These are phyloP conservation scores for Bovichtus variegatus DNA, from an alignment of 2,797 vertebrate species.

Conservation along the genomic window DNA sequence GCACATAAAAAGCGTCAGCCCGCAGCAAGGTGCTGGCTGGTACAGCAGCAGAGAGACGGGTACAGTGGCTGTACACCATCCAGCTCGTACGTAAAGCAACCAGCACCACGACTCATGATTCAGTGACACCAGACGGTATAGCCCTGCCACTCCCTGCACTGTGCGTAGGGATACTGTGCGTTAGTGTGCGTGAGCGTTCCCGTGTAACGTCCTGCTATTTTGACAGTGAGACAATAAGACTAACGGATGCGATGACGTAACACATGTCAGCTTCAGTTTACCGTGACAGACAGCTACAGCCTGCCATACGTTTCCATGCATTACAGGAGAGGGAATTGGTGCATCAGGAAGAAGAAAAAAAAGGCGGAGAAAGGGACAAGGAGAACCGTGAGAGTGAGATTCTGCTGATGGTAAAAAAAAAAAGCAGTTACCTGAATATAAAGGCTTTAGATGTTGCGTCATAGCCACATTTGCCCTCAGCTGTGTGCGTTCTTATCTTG, in stretches of 20 bases:
- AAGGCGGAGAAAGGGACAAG: background rate
- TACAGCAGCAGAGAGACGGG: conserved; percentile 21
- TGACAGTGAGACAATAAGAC: conserved; percentile 29
- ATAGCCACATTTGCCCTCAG: background rate
- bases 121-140: conserved; percentile 39
- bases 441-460: conserved; percentile 9
- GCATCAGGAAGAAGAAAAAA: background rate
- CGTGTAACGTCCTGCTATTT: conserved; percentile 15
- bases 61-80: conserved; percentile 37
- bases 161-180: conserved; percentile 18
- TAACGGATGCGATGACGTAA: conserved; percentile 40
- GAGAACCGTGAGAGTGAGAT: conserved; percentile 46
- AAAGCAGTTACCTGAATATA: background rate
- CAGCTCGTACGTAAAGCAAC: conserved; percentile 56
- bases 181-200: conserved; percentile 5
- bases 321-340: background rate
- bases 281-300: conserved; percentile 11
- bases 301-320: conserved; percentile 34
- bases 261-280: conserved; percentile 28
- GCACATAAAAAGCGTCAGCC: conserved; percentile 8
- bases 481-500: background rate
- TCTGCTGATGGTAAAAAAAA: background rate
- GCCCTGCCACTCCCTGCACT: conserved; percentile 30
- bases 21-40: conserved; percentile 22
- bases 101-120: conserved; percentile 52